Percentiles rank a stretch among this genome's conserved stretches.
Evolutionary conservation across 2,797 vertebrate genomes (phyloP).

Genomic region (Brotogeris chrysoptera): DNA sequence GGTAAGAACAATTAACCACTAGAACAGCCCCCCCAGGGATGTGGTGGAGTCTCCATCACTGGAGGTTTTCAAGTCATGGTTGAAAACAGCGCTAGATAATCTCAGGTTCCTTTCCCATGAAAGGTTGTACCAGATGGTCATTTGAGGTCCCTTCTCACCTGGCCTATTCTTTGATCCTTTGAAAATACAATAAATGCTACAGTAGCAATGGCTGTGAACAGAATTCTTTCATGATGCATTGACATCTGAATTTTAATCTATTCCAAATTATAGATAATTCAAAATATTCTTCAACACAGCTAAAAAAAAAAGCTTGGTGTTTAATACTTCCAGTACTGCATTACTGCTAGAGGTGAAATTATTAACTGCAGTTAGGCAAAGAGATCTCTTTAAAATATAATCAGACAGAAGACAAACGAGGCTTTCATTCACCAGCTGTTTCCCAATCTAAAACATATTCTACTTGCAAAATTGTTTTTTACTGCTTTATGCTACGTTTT

Average conservation of each 20-base stretch:
- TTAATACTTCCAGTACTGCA: not conserved
- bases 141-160: rapidly evolving
- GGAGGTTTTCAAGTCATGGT: not conserved
- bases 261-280: not conserved
- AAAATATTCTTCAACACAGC: not conserved
- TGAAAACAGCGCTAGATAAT: not conserved
- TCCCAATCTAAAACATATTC: not conserved
- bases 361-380: not conserved
- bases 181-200: not conserved
- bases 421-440: conserved; percentile 4
- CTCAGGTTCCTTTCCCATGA: not conserved
- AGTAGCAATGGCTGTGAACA: not conserved
- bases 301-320: not conserved
- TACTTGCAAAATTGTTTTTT: not conserved
- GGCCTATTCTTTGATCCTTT: not conserved
- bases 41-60: not conserved
- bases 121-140: not conserved
- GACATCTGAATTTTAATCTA: not conserved
- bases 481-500: not conserved
- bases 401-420: not conserved
- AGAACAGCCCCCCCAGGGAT: not conserved
- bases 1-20: not conserved
- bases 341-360: not conserved
- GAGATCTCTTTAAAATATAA: not conserved
- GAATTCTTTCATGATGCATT: not conserved